These are phyloP conservation scores for Irena cyanogastra DNA, from an alignment of 2,113 vertebrate species.

Conservation along the genomic window DNA sequence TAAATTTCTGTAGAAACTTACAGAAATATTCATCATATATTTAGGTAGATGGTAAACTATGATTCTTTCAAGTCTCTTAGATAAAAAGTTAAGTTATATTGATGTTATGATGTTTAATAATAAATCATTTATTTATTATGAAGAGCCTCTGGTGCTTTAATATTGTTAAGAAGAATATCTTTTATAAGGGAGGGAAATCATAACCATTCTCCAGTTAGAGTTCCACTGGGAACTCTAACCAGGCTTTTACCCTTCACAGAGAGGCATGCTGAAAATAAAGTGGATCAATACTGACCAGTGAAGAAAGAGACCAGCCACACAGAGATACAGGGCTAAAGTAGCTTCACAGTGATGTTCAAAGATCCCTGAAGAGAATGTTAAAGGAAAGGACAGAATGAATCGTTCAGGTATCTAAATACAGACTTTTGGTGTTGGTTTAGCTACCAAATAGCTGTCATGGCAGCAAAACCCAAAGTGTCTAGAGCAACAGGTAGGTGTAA, in stretches of 20 bases:
- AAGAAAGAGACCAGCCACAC: not conserved
- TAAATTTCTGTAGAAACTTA: not conserved
- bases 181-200: not conserved
- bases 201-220: not conserved
- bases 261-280: not conserved
- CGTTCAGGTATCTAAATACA: not conserved
- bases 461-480: not conserved
- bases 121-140: not conserved
- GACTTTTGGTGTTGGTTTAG: not conserved
- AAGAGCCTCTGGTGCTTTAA: not conserved
- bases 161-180: not conserved
- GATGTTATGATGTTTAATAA: not conserved
- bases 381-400: not conserved
- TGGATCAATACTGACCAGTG: not conserved
- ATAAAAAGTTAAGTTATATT: not conserved
- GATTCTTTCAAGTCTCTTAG: not conserved
- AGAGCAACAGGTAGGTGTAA: not conserved
- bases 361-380: not conserved
- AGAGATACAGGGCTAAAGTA: not conserved
- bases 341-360: not conserved
- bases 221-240: not conserved
- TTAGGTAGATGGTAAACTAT: not conserved
- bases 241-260: not conserved
- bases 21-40: not conserved
- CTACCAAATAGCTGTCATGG: not conserved